phyloP scores from a whole-genome alignment of 2,797 vertebrate species.

The Glossophaga mutica region DNA sequence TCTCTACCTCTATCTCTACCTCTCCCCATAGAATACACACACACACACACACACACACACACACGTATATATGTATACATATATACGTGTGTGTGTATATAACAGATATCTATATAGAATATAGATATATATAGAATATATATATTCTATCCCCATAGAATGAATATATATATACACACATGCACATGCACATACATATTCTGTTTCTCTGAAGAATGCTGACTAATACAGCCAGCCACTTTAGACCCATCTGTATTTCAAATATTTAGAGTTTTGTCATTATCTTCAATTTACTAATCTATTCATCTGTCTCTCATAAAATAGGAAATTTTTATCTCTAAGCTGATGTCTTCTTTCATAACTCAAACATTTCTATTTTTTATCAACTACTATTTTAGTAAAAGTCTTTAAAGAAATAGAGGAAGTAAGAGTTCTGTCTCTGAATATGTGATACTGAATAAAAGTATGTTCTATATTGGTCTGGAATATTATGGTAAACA shows the following conservation, averaged over 20 bases:
- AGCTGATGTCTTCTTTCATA: conserved; percentile 23
- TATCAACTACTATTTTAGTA: not conserved
- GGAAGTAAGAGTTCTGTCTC: not conserved
- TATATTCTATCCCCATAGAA: too few species aligned
- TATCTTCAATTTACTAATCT: not conserved
- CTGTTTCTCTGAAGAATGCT: not conserved
- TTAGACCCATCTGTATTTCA: not conserved
- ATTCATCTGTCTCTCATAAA: not conserved
- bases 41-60: too few species aligned
- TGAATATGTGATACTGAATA: not conserved
- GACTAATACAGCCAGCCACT: not conserved
- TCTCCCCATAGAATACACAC: too few species aligned
- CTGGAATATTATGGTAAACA: not conserved
- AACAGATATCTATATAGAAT: too few species aligned
- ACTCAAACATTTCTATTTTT: not conserved
- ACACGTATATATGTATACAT: too few species aligned
- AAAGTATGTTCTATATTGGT: not conserved
- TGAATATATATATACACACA: too few species aligned
- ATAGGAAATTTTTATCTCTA: not conserved
- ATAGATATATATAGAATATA: too few species aligned
- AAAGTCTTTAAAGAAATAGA: not conserved
- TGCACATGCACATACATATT: not conserved
- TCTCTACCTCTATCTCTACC: too few species aligned
- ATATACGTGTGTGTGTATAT: too few species aligned
- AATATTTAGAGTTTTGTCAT: not conserved